Evolutionary conservation across 2,888 invertebrate genomes (phyloP).

Genomic region (Scelioninae gen. 2): DNA sequence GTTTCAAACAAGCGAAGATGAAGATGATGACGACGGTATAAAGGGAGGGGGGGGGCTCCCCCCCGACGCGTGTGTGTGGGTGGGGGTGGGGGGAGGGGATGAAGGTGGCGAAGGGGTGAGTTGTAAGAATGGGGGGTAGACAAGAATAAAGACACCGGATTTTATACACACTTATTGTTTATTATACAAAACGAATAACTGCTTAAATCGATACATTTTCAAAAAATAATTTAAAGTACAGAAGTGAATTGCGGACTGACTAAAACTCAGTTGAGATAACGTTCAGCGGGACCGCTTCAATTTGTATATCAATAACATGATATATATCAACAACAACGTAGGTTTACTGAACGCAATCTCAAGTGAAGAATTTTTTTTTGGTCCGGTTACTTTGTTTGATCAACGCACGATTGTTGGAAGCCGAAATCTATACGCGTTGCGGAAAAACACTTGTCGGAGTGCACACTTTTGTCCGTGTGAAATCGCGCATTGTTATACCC

Average conservation of each 20-base stretch:
- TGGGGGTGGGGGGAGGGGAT: no score
- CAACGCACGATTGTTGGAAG: constrained; percentile 50
- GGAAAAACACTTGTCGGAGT: constrained; percentile 51
- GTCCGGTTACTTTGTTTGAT: constrained; percentile 48
- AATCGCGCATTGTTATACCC: constrained; percentile 45
- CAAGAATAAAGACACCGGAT: constrained; percentile 9
- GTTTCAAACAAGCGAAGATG: no score
- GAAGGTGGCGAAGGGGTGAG: no score
- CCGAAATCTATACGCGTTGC: constrained; percentile 31
- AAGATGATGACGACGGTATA: no score
- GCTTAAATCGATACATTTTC: constrained; percentile 62
- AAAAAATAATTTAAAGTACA: constrained; percentile 64
- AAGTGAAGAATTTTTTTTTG: constrained; percentile 66
- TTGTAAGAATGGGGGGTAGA: no score
- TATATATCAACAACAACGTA: constrained; percentile 62
- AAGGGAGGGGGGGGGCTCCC: no score
- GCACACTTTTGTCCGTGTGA: constrained; percentile 30
- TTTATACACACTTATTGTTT: constrained; percentile 62
- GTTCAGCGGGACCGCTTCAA: constrained; percentile 63
- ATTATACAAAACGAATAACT: constrained; percentile 69
- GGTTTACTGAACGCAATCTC: constrained; percentile 68
- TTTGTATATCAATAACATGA: constrained; percentile 58
- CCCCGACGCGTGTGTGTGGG: no score
- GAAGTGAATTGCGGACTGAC: constrained; percentile 60
- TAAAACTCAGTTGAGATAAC: constrained; percentile 67